These are phyloP conservation scores for Andrena trimmerana DNA, from an alignment of 2,888 invertebrate genomes.

Conservation along the genomic window DNA sequence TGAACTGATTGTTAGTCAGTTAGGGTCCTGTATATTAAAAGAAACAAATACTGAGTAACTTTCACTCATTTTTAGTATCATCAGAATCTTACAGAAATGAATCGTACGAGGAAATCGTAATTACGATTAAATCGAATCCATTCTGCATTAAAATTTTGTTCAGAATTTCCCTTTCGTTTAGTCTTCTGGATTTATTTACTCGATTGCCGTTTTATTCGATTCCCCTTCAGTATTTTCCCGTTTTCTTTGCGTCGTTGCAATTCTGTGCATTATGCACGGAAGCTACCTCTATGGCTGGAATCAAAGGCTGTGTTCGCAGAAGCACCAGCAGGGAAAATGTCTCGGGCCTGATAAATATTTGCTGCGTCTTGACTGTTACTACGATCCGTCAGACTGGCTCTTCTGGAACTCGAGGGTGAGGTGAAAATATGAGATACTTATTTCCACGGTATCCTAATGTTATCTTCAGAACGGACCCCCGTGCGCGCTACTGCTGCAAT, in stretches of 20 bases:
- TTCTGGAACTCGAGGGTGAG: too few relatives aligned
- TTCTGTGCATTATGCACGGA: constrained; percentile 73
- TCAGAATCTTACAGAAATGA: not conserved
- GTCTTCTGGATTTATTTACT: not conserved
- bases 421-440: not conserved
- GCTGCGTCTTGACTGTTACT: constrained; percentile 3
- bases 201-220: not conserved
- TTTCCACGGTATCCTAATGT: constrained; percentile 1
- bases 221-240: not conserved
- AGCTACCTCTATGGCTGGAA: constrained; percentile 69
- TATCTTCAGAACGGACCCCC: constrained; percentile 5
- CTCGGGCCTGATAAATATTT: constrained; percentile 43
- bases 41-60: too few relatives aligned
- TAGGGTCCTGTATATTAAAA: too few relatives aligned
- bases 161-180: constrained; percentile 3
- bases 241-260: constrained; percentile 22
- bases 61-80: too few relatives aligned
- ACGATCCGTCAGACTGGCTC: constrained; percentile 2
- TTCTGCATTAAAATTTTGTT: not conserved
- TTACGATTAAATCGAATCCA: not conserved
- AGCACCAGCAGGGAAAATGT: constrained; percentile 25
- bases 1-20: too few relatives aligned
- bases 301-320: constrained; percentile 50
- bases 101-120: not conserved
- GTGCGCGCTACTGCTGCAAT: not conserved